These are phyloP conservation scores for Coptodon rendalli DNA, from an alignment of 2,113 vertebrate species.

Conservation along the genomic window DNA sequence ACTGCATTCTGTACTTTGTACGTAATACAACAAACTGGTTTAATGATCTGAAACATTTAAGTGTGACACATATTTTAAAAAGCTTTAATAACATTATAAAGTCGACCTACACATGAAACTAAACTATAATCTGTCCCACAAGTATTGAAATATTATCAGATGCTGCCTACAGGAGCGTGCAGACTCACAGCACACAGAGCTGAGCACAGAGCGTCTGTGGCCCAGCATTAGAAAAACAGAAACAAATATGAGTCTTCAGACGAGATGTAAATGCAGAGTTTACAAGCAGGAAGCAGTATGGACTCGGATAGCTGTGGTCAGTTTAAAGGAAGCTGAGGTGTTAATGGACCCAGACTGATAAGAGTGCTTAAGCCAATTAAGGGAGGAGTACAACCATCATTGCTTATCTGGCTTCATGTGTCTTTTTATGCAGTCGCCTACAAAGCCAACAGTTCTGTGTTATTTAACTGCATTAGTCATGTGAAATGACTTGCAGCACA, in stretches of 20 bases:
- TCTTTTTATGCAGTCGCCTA: background rate
- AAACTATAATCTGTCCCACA: background rate
- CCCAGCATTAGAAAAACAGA: background rate
- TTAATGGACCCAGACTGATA: conserved; percentile 36
- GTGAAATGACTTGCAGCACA: background rate
- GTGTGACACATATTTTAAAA: background rate
- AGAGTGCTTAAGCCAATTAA: conserved; percentile 38
- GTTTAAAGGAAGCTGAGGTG: conserved; percentile 20
- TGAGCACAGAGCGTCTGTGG: background rate
- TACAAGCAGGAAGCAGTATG: background rate
- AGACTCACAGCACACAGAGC: conserved; percentile 48
- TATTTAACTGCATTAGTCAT: conserved; percentile 23
- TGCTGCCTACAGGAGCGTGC: background rate
- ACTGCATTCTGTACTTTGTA: background rate
- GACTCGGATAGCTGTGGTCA: conserved; percentile 1
- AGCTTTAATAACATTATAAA: background rate
- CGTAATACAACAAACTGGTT: background rate
- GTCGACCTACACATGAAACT: background rate
- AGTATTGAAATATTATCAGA: background rate
- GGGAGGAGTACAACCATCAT: conserved; percentile 6
- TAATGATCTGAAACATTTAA: background rate
- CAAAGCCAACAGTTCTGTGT: background rate
- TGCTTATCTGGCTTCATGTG: background rate
- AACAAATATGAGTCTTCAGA: background rate
- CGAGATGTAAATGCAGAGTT: background rate